Evolutionary conservation across 2,113 vertebrate genomes (phyloP).

Genomic region (Campylomormyrus tamandua): DNA sequence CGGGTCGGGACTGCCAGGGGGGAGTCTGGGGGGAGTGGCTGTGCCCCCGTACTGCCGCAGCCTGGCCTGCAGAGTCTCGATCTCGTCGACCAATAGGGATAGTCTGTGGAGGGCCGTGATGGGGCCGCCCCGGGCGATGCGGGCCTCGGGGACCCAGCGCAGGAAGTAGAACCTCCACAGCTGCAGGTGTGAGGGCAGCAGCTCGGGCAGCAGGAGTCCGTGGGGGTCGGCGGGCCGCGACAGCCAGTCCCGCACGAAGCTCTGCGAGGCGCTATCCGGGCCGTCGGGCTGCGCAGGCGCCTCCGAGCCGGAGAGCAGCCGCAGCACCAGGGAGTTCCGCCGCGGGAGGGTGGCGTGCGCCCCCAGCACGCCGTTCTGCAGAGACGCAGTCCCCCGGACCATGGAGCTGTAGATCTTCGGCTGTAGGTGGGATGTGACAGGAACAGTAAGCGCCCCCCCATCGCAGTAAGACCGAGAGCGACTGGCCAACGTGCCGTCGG

Average conservation of each 20-base stretch:
- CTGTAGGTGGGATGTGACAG: neutral
- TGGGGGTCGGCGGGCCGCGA: conserved; percentile 75
- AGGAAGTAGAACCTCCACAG: conserved; percentile 93
- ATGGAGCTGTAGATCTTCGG: conserved; percentile 87
- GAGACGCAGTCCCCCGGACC: conserved; percentile 61
- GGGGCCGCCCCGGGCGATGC: conserved; percentile 74
- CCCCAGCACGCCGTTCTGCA: conserved; percentile 68
- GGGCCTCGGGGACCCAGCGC: conserved; percentile 89
- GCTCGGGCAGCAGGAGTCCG: conserved; percentile 69
- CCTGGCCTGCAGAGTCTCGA: conserved; percentile 70
- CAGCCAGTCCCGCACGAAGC: conserved; percentile 75
- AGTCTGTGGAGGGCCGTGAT: conserved; percentile 75
- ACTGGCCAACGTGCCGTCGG: neutral
- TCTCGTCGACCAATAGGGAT: conserved; percentile 80
- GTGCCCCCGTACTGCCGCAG: conserved; percentile 67
- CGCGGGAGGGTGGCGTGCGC: conserved; percentile 64
- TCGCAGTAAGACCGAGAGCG: neutral
- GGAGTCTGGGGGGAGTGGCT: conserved; percentile 10
- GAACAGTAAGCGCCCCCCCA: neutral
- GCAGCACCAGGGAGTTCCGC: conserved; percentile 72
- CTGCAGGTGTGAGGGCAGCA: conserved; percentile 71
- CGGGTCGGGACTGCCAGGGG: conserved; percentile 34
- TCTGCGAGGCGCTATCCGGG: conserved; percentile 59
- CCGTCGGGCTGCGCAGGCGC: conserved; percentile 26
- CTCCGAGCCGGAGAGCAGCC: conserved; percentile 43